Conservation (phyloP, 2,888 invertebrate genomes). For the Cephus pygmeus region DNA sequence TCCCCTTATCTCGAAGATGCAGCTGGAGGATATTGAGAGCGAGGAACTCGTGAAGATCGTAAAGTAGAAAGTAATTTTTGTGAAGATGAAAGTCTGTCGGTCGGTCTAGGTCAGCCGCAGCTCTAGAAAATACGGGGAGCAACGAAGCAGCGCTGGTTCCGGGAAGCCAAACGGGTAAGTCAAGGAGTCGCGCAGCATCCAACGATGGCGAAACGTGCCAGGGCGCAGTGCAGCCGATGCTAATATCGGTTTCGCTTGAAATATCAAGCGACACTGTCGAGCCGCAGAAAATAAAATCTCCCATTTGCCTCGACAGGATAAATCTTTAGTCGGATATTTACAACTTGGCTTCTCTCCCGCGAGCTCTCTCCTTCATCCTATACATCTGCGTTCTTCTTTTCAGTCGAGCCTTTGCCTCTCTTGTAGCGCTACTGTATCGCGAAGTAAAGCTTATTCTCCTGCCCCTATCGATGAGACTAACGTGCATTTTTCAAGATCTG, state of each 20-base stretch:
- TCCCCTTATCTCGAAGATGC: constrained; percentile 42
- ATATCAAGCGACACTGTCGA: neutral
- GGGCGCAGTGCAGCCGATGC: neutral
- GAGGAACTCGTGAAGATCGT: neutral
- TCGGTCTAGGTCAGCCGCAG: neutral
- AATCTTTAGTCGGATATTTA: too few relatives aligned
- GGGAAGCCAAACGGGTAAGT: neutral
- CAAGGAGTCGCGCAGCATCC: neutral
- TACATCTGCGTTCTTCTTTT: too few relatives aligned
- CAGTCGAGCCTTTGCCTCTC: too few relatives aligned
- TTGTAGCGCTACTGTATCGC: too few relatives aligned
- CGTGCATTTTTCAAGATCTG: too few relatives aligned
- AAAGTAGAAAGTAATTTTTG: neutral
- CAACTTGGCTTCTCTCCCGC: too few relatives aligned
- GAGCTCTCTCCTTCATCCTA: too few relatives aligned
- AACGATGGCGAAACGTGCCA: neutral
- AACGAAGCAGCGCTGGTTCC: neutral
- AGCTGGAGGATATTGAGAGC: constrained; percentile 25
- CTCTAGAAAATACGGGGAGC: neutral
- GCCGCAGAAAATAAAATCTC: neutral
- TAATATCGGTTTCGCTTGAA: neutral
- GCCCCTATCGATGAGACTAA: too few relatives aligned
- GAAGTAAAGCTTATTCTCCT: too few relatives aligned
- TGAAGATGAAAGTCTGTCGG: neutral
- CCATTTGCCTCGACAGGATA: too few relatives aligned